These are phyloP conservation scores for Odocoileus virginianus DNA, from an alignment of 2,113 vertebrate species.

Conservation along the genomic window DNA sequence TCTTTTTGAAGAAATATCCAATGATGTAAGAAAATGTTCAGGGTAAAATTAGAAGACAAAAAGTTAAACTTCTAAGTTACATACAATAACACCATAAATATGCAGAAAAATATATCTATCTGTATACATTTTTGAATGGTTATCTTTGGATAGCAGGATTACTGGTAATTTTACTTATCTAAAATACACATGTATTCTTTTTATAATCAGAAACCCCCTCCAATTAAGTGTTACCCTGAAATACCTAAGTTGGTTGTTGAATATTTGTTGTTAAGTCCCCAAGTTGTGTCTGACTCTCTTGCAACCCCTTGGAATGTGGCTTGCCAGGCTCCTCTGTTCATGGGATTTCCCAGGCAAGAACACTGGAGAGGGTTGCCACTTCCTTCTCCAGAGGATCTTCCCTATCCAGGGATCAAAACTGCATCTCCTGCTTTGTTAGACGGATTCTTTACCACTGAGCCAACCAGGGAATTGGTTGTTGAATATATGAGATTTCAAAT, in stretches of 20 bases:
- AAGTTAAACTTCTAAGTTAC: not conserved
- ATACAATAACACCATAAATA: not conserved
- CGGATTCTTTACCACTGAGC: not conserved
- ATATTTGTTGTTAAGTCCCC: not conserved
- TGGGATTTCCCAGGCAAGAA: not conserved
- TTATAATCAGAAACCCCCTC: constrained; percentile 13
- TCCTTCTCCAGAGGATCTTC: not conserved
- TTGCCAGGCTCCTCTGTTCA: not conserved
- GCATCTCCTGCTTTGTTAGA: not conserved
- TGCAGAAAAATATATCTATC: not conserved
- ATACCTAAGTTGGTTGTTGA: not conserved
- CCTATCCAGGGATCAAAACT: not conserved
- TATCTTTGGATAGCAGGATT: not conserved
- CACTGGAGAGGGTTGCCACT: not conserved
- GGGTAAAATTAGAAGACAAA: not conserved
- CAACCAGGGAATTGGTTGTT: not conserved
- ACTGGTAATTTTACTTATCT: constrained; percentile 22
- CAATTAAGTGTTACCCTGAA: not conserved
- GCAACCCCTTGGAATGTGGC: not conserved
- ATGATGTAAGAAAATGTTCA: not conserved
- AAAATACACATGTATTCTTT: constrained; percentile 26
- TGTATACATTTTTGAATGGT: not conserved
- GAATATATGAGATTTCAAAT: not conserved
- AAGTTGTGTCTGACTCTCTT: not conserved
- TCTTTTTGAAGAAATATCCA: constrained; percentile 7